Evolutionary conservation across 2,888 invertebrate species (phyloP), one percentile per base, ranked within the genome.

Genomic region (Eumerus sabulonum): DNA sequence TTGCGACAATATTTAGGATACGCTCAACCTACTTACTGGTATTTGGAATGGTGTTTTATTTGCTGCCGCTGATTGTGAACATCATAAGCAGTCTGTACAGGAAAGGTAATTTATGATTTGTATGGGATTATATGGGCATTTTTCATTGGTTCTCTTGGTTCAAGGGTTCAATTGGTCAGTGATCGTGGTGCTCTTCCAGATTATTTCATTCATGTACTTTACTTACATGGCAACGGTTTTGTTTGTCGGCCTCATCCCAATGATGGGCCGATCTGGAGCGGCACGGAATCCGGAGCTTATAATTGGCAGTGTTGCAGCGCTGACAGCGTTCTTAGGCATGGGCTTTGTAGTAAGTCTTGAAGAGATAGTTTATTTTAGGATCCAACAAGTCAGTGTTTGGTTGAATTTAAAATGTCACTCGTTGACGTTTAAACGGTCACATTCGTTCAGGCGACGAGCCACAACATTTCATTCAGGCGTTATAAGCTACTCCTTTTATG

Each of bases 211-310:
- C 60, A 76, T 90, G 1, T 87, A 90, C 60, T 85, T 88, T 3
- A 83, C 89, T 7, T 92, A 92, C 82, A 83, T 90, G n/a, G 86
- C 90, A 51, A 86, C 90, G 74, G 88, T 87, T 17, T 86, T 90
- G 16, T 86, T 90, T 11, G 86, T 86, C 17, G 88, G 91, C 51
- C 90, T 93, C 71, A 90, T 92, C 38, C 93, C 93, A 1, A 91
- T 93, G 82, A 90, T 91, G 89, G 93, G 91, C 0, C 87, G 92
- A 4, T 86, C 88, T 62, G 92, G 92, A 1, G 86, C 89, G 3
- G 84, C 85, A 2, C 77, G 86, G 0, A 90, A 90, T 84, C 92
- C 92, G 0, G 93, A 93, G 84, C 81, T 92, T 0, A 82, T 91
- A 9, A 87, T 93, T 53, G 90, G 89, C 1, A 81, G 87, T 1